phyloP scores from a whole-genome alignment of 2,113 vertebrate genomes.

The Mormoops blainvillei region DNA sequence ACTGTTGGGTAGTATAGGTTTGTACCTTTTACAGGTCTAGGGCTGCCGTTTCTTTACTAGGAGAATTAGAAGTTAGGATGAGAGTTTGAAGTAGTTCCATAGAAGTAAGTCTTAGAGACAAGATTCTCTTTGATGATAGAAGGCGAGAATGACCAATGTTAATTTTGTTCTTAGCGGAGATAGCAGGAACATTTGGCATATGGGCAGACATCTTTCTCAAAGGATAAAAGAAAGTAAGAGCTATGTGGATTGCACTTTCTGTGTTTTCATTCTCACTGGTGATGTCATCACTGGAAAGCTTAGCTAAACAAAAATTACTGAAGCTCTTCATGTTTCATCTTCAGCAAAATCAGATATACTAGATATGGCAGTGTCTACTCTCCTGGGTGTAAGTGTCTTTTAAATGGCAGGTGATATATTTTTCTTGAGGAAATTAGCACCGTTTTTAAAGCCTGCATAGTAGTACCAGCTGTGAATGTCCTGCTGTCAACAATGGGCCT shows the following conservation, averaged over 20 bases:
- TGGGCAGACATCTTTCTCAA: background rate
- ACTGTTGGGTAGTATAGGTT: background rate
- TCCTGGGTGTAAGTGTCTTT: background rate
- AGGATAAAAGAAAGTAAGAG: background rate
- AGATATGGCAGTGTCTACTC: background rate
- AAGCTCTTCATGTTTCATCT: background rate
- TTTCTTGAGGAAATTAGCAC: background rate
- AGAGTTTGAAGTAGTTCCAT: background rate
- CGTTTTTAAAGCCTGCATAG: background rate
- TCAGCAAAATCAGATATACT: background rate
- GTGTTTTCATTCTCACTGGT: background rate
- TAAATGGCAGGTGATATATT: background rate
- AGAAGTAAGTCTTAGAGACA: background rate
- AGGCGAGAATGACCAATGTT: background rate
- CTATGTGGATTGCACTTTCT: background rate
- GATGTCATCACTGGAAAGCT: background rate
- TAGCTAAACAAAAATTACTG: background rate
- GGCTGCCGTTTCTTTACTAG: background rate
- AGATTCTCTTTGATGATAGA: background rate
- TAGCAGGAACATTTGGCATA: background rate
- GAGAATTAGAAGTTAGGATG: background rate
- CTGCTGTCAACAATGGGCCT: background rate
- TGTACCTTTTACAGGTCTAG: background rate
- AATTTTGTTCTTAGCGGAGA: background rate
- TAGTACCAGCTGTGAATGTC: background rate